phyloP scores from a whole-genome alignment of 2,888 invertebrate genomes.

The Galerucella calmariensis region DNA sequence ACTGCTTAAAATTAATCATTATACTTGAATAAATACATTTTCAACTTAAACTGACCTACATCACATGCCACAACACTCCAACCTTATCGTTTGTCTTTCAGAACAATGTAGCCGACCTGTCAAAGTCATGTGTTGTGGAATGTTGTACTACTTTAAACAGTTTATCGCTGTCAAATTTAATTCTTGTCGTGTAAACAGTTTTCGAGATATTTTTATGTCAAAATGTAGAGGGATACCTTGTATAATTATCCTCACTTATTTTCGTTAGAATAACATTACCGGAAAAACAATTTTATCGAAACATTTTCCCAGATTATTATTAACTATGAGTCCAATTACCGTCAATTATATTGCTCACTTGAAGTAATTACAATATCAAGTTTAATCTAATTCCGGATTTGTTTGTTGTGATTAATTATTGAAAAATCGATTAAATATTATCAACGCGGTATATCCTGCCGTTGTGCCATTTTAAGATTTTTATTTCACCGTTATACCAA shows the following conservation, averaged over 20 bases:
- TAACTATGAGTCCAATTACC: neutral
- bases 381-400: slow-evolving; percentile 11
- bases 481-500: slow-evolving; percentile 4
- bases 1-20: no score
- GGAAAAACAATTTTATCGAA: neutral
- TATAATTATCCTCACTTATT: neutral
- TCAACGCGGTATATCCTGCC: slow-evolving; percentile 16
- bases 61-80: no score
- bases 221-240: no score
- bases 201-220: no score
- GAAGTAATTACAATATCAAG: slow-evolving; percentile 1
- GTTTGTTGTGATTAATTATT: slow-evolving; percentile 8
- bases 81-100: no score
- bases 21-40: no score
- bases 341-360: slow-evolving; percentile 7
- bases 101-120: no score
- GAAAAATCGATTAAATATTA: slow-evolving; percentile 15
- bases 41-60: no score
- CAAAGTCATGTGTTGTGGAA: no score
- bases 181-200: no score
- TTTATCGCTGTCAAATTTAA: no score
- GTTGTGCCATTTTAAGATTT: slow-evolving; percentile 6
- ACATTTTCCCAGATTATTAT: neutral
- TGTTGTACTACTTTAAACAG: no score
- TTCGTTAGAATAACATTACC: neutral